These are phyloP conservation scores for Nesospiza acunhae DNA, from an alignment of 2,113 vertebrate genomes.

Conservation along the genomic window DNA sequence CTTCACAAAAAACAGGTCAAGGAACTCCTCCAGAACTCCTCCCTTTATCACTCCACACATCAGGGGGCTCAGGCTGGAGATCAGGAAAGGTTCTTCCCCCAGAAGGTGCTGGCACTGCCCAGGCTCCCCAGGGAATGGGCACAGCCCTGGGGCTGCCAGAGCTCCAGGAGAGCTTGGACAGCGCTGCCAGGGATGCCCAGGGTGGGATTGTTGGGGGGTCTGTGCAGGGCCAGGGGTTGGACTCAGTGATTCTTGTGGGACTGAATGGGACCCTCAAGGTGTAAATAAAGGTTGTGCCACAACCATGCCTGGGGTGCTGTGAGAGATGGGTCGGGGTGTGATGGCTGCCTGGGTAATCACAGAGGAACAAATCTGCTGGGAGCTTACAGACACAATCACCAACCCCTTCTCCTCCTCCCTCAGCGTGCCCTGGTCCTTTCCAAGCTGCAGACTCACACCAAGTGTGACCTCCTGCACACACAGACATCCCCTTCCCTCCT, in stretches of 20 bases:
- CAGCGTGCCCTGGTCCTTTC: rapidly evolving
- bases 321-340: background rate
- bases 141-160: background rate
- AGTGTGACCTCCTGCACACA: background rate
- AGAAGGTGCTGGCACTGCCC: background rate
- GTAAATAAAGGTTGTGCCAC: background rate
- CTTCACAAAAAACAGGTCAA: background rate
- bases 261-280: background rate
- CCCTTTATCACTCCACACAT: background rate
- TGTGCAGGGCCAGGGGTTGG: rapidly evolving
- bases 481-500: background rate
- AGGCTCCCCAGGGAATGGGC: background rate
- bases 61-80: rapidly evolving
- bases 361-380: background rate
- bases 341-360: background rate
- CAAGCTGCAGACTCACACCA: background rate
- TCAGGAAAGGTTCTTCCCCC: background rate
- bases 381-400: background rate
- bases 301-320: background rate
- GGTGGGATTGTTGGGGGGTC: background rate
- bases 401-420: background rate
- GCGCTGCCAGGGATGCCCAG: background rate
- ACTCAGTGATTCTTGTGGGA: rapidly evolving
- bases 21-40: background rate
- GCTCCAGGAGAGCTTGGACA: background rate